Conservation (phyloP, 2,888 invertebrate species). For the Rhorus exstirpatorius region DNA sequence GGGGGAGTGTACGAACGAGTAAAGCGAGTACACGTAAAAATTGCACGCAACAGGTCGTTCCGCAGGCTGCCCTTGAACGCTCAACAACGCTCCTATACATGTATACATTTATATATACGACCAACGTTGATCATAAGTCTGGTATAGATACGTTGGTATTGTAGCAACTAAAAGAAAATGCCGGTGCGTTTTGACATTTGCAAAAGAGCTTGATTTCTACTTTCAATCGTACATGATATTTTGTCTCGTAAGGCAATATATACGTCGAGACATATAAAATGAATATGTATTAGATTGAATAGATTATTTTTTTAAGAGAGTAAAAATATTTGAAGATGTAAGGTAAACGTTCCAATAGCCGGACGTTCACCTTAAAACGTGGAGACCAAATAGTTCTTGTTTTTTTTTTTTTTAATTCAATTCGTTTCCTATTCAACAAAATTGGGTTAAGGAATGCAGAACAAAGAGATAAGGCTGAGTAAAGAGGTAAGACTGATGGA, state of each 20-base stretch:
- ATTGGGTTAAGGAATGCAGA: slow-evolving; percentile 46
- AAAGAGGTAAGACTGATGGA: not conserved
- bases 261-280: too few species aligned
- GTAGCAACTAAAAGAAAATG: slow-evolving; percentile 23
- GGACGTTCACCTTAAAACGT: too few species aligned
- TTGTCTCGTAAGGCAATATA: not conserved
- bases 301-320: too few species aligned
- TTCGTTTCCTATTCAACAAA: not conserved
- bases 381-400: too few species aligned
- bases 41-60: slow-evolving; percentile 75
- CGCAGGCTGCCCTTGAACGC: slow-evolving; percentile 70
- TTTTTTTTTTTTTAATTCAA: too few species aligned
- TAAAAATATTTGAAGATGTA: too few species aligned
- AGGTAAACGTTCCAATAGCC: too few species aligned
- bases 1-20: slow-evolving; percentile 40
- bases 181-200: slow-evolving; percentile 26
- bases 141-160: not conserved
- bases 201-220: not conserved
- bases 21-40: slow-evolving; percentile 68
- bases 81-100: slow-evolving; percentile 57
- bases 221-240: not conserved
- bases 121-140: slow-evolving; percentile 22
- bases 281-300: too few species aligned
- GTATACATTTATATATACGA: slow-evolving; percentile 17
- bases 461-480: slow-evolving; percentile 67